Conservation (phyloP, 2,888 invertebrate genomes). For the Scaptomyza cyrtandrae region DNA sequence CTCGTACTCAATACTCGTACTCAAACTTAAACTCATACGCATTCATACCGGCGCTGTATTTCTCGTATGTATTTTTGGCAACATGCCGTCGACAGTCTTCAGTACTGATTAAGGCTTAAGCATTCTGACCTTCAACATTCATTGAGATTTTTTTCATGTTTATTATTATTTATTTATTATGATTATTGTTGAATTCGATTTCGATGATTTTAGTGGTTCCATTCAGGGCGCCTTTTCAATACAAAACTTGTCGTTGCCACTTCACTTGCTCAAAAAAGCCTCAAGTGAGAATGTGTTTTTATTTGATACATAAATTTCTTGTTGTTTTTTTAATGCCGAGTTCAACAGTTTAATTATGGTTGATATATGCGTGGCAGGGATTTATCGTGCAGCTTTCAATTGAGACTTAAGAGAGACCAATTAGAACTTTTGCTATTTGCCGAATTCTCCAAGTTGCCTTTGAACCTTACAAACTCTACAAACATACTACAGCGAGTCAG, state of each 20-base stretch:
- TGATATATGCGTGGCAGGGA: constrained; percentile 47
- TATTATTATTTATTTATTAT: constrained; percentile 61
- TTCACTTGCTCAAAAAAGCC: constrained; percentile 27
- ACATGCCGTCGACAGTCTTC: constrained; percentile 48
- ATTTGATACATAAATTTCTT: constrained; percentile 9
- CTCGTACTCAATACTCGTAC: constrained; percentile 14
- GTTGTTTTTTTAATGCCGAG: constrained; percentile 29
- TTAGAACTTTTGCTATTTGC: constrained; percentile 38
- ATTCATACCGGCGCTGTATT: constrained; percentile 7
- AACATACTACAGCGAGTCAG: neutral
- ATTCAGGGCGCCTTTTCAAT: constrained; percentile 47
- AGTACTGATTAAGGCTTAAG: constrained; percentile 75
- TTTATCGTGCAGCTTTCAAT: constrained; percentile 42
- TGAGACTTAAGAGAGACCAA: constrained; percentile 29
- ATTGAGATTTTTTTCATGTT: constrained; percentile 64
- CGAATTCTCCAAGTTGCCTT: constrained; percentile 14
- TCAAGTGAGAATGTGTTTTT: constrained; percentile 34
- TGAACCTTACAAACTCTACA: constrained; percentile 10
- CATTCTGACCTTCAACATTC: constrained; percentile 79
- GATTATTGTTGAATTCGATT: constrained; percentile 67
- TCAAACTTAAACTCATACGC: constrained; percentile 1
- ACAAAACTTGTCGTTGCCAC: constrained; percentile 34
- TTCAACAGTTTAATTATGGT: constrained; percentile 66
- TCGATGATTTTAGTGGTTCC: constrained; percentile 44
- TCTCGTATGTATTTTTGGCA: constrained; percentile 22